Evolutionary conservation across 2,888 invertebrate genomes (phyloP), one percentile per base, ranked within the genome.

Genomic region (Luperina nickerlii): DNA sequence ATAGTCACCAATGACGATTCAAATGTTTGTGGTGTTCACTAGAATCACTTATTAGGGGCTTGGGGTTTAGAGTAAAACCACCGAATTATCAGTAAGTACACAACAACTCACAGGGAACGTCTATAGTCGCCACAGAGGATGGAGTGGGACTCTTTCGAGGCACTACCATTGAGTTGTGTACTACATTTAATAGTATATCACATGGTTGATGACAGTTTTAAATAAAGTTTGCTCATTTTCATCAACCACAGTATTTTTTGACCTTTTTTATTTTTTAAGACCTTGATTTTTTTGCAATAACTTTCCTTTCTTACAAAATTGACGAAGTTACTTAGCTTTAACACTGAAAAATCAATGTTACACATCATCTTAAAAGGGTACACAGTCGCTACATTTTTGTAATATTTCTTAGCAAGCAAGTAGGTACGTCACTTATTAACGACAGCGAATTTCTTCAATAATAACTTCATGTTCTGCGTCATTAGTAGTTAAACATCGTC

Each of bases 391-490:
- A 27, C 24, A 62, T 74, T 38, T 62, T 38, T 9, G 18, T 8
- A 2, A n/a, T 57, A 68, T n/a, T 27, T 79, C 20, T 79, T 42
- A 42, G 8, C 45, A 11, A 48, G 3, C 11, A 63, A 24, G 4
- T 32, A 42, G 11, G 13, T 45, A 67, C n/a, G 57, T 82, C 48
- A 76, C 4, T 42, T 32, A n/a, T n/a, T 60, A 42, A 32, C 18
- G 15, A 11, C 8, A 32, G 20, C 24, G 5, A 63, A 68, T 80
- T 42, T 13, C 54, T 62, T 32, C 11, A 62, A 60, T n/a, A 42
- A 69, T 75, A 57, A 74, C 38, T 60, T 60, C 48, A 69, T 51
- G 8, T 15, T 62, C 11, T 65, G 75, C 48, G 57, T 82, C 63
- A 81, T 51, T 60, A n/a, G 8, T 48, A 27, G 65, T 27, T 0